Percentiles rank a stretch among this genome's conserved stretches.
Conservation (phyloP, 2,797 vertebrate species). For the Gambelia wislizenii region DNA sequence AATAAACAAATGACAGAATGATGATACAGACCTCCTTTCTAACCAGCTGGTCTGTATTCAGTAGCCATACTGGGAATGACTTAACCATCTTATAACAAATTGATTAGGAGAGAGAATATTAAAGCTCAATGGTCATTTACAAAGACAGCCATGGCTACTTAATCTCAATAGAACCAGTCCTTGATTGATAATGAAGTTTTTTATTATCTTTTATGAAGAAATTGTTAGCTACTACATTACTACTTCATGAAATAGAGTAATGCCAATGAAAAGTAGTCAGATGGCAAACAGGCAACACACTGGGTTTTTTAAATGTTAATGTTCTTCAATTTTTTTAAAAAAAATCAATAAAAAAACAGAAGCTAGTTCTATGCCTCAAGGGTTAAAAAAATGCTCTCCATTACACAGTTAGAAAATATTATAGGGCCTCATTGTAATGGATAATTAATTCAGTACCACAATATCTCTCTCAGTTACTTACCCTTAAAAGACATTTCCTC, state of each 20-base stretch:
- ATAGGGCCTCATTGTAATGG: slow-evolving; percentile 22
- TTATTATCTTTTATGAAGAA: slow-evolving; percentile 21
- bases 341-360: neutral
- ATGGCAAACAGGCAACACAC: neutral
- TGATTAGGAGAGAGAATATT: slow-evolving; percentile 30
- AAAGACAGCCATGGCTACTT: slow-evolving; percentile 56
- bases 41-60: slow-evolving; percentile 45
- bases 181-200: slow-evolving; percentile 47
- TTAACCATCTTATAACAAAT: slow-evolving; percentile 54
- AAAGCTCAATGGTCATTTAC: slow-evolving; percentile 51
- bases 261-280: neutral
- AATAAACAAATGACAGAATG: slow-evolving; percentile 49
- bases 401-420: neutral
- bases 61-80: slow-evolving; percentile 23
- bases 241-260: neutral
- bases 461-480: slow-evolving; percentile 19
- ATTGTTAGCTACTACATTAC: slow-evolving; percentile 29
- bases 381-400: neutral
- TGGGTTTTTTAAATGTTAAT: neutral
- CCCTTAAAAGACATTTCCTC: slow-evolving; percentile 35
- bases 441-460: slow-evolving; percentile 34
- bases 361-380: slow-evolving; percentile 9
- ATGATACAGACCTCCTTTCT: slow-evolving; percentile 53
- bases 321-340: neutral
- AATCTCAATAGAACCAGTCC: slow-evolving; percentile 43